phyloP scores from a whole-genome alignment of 2,888 invertebrate species.

The Rhingia campestris region DNA sequence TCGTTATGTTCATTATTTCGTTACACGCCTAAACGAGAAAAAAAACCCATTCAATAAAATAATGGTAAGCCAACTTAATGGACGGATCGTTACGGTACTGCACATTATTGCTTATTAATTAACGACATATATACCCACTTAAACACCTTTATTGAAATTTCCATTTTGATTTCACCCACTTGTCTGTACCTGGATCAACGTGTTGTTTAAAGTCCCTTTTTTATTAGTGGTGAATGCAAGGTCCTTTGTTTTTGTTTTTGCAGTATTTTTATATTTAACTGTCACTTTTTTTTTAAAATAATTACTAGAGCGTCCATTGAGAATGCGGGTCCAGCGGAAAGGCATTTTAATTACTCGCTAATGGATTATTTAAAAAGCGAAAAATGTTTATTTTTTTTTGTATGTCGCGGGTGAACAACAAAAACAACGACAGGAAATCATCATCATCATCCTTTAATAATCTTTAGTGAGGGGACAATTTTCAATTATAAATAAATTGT shows the following conservation, averaged over 20 bases:
- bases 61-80: too few relatives aligned
- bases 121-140: constrained; percentile 5
- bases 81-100: too few relatives aligned
- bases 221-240: constrained; percentile 43
- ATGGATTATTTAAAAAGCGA: constrained; percentile 59
- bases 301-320: constrained; percentile 12
- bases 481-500: constrained; percentile 45
- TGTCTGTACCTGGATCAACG: constrained; percentile 30
- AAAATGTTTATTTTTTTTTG: constrained; percentile 18
- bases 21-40: too few relatives aligned
- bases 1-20: too few relatives aligned
- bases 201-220: constrained; percentile 41
- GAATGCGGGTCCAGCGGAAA: constrained; percentile 24
- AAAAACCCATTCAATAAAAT: too few relatives aligned
- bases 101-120: constrained; percentile 9
- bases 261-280: constrained; percentile 3
- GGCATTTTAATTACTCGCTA: constrained; percentile 64
- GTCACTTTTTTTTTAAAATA: constrained; percentile 52
- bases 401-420: too few relatives aligned
- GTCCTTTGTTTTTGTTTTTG: constrained; percentile 15
- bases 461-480: constrained; percentile 40
- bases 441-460: constrained; percentile 24
- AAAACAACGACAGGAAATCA: neutral
- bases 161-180: constrained; percentile 21
- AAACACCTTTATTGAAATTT: constrained; percentile 5